phyloP scores from a whole-genome alignment of 2,113 vertebrate species.

The Dasyprocta punctata region DNA sequence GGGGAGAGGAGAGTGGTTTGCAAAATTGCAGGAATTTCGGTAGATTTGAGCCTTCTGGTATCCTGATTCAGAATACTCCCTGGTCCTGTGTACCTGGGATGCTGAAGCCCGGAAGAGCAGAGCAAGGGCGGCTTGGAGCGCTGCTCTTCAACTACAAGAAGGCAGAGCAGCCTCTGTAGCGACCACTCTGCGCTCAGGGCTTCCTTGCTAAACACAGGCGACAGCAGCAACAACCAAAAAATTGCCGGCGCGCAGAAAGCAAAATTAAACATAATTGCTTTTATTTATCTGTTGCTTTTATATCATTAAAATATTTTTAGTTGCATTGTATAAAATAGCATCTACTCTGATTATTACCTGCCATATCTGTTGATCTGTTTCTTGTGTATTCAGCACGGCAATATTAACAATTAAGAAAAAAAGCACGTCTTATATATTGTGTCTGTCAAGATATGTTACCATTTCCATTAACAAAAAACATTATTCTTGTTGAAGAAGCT shows the following conservation, averaged over 20 bases:
- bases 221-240: slow-evolving; percentile 37
- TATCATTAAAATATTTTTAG: slow-evolving; percentile 89
- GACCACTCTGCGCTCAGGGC: slow-evolving; percentile 71
- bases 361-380: slow-evolving; percentile 83
- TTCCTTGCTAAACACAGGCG: slow-evolving; percentile 65
- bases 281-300: slow-evolving; percentile 89
- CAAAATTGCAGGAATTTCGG: slow-evolving; percentile 72
- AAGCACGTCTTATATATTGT: slow-evolving; percentile 78
- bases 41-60: slow-evolving; percentile 73
- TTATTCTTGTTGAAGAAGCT: slow-evolving; percentile 82
- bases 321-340: slow-evolving; percentile 83
- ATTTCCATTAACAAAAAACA: slow-evolving; percentile 84
- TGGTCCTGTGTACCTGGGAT: not conserved
- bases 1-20: slow-evolving; percentile 63
- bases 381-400: slow-evolving; percentile 76
- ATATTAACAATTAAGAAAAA: slow-evolving; percentile 83
- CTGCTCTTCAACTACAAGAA: not conserved
- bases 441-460: slow-evolving; percentile 85
- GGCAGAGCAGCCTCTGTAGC: not conserved
- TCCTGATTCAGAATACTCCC: not conserved
- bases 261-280: slow-evolving; percentile 86
- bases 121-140: not conserved
- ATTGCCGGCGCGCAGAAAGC: slow-evolving; percentile 74
- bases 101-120: not conserved
- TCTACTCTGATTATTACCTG: slow-evolving; percentile 84